Evolutionary conservation across 2,888 invertebrate genomes (phyloP).

Genomic region (Heteromyza rotundicornis): DNA sequence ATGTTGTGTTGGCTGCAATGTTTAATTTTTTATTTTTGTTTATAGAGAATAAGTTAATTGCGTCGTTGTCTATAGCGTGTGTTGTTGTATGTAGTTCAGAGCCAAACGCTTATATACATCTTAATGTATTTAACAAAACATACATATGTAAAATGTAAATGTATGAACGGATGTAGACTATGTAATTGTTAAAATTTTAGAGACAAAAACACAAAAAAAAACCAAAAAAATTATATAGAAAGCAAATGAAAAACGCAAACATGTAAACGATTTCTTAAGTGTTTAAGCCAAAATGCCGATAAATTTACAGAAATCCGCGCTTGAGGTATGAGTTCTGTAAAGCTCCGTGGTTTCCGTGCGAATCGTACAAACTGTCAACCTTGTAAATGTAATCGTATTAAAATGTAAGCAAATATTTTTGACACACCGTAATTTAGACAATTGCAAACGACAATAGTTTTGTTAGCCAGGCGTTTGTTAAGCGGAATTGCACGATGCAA

Average conservation of each 20-base stretch:
- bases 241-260: constrained; percentile 8
- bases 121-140: too few relatives aligned
- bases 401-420: constrained; percentile 2
- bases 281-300: too few relatives aligned
- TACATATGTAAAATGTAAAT: too few relatives aligned
- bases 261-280: background rate
- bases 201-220: constrained; percentile 19
- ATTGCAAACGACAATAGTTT: constrained; percentile 26
- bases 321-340: background rate
- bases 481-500: too few relatives aligned
- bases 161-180: too few relatives aligned
- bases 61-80: background rate
- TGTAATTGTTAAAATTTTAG: too few relatives aligned
- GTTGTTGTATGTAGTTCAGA: constrained; percentile 24
- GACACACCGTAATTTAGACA: constrained; percentile 12
- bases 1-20: too few relatives aligned
- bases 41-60: too few relatives aligned
- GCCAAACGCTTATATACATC: constrained; percentile 11
- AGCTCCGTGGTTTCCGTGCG: constrained; percentile 32
- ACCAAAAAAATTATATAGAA: constrained; percentile 15
- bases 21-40: too few relatives aligned
- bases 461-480: too few relatives aligned
- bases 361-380: constrained; percentile 25
- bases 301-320: too few relatives aligned
- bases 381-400: background rate